Evolutionary conservation across 2,797 vertebrate genomes (phyloP).

Genomic region (Rhabdophis nuchalis): DNA sequence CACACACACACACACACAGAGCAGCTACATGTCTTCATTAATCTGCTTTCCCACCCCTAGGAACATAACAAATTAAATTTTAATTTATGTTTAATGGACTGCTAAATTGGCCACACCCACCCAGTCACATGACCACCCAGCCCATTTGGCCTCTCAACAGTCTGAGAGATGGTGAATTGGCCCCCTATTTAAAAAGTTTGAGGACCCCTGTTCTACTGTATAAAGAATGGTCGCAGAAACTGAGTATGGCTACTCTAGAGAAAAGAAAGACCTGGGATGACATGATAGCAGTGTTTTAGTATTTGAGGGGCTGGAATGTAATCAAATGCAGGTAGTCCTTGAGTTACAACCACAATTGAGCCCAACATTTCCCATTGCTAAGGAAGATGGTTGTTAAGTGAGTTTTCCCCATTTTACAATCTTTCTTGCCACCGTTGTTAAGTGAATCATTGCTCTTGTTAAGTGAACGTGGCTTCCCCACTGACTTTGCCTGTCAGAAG

Average conservation of each 20-base stretch:
- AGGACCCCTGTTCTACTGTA: no score
- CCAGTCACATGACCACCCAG: no score
- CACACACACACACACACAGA: no score
- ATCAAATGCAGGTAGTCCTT: constrained; percentile 14
- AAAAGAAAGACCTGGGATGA: no score
- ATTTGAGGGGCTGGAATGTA: constrained; percentile 18
- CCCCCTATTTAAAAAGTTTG: no score
- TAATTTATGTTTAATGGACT: no score
- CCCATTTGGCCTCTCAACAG: no score
- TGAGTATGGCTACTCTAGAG: background rate
- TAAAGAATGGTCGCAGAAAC: background rate
- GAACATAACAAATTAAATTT: no score
- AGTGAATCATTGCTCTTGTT: background rate
- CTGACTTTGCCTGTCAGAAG: background rate
- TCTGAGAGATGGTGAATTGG: no score
- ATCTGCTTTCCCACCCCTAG: no score
- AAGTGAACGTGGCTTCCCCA: background rate
- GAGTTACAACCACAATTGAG: background rate
- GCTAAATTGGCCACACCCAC: no score
- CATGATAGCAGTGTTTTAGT: background rate
- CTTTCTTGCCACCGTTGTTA: background rate
- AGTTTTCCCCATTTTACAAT: background rate
- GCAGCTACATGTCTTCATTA: no score
- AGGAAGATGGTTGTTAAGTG: background rate
- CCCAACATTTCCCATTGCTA: background rate